phyloP scores from a whole-genome alignment of 2,888 invertebrate genomes.

The Tortricodes alternella region DNA sequence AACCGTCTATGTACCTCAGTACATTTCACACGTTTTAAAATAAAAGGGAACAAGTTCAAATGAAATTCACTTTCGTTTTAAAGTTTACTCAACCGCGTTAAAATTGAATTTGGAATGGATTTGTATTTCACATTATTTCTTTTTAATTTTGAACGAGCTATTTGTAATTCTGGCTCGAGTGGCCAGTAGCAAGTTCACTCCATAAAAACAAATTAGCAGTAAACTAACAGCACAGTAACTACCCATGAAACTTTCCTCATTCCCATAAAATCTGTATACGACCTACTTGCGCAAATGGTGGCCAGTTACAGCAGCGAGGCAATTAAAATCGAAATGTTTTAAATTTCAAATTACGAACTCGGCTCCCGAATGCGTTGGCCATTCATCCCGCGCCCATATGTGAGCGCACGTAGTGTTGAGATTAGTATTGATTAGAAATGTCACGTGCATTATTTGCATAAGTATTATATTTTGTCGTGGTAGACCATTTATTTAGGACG shows the following conservation, averaged over 20 bases:
- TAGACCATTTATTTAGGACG: background rate
- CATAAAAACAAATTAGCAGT: background rate
- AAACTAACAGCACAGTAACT: conserved; percentile 28
- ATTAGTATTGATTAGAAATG: conserved; percentile 49
- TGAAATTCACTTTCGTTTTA: no score
- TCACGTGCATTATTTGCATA: conserved; percentile 66
- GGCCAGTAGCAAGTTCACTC: background rate
- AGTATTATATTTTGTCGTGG: conserved; percentile 3
- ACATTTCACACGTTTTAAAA: no score
- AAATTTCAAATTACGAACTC: conserved; percentile 56
- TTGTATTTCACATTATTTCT: no score
- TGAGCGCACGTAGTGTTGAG: conserved; percentile 58
- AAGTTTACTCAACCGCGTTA: no score
- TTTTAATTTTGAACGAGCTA: no score
- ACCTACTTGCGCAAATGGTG: conserved; percentile 33
- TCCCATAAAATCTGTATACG: conserved; percentile 30
- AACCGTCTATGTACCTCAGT: no score
- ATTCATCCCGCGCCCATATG: conserved; percentile 77
- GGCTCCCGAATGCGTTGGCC: conserved; percentile 65
- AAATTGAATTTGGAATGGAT: no score
- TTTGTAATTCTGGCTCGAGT: background rate
- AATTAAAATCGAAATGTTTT: conserved; percentile 47
- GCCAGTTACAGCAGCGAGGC: conserved; percentile 36
- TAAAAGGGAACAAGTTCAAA: no score
- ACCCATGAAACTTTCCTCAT: conserved; percentile 30